Percentiles rank a stretch among this genome's conserved stretches.
These are phyloP conservation scores for Haliclona indistincta DNA, from an alignment of 37 sponge, comb jelly and placozoan genomes.

Conservation along the genomic window DNA sequence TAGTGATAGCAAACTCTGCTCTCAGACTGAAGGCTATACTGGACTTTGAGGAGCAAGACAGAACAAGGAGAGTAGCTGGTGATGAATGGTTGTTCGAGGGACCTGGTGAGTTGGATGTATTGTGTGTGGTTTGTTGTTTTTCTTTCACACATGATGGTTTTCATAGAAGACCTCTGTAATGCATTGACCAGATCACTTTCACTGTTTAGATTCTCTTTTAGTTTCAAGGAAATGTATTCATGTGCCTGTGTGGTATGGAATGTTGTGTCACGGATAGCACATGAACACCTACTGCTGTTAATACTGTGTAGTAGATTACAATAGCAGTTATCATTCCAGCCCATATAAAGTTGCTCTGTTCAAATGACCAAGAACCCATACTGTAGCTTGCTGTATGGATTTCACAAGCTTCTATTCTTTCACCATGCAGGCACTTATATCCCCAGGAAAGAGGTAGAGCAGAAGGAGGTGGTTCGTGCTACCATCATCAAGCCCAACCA, in stretches of 20 bases:
- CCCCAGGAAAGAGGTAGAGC: constrained; percentile 94
- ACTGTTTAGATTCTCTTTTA: neutral
- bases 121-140: too few species aligned
- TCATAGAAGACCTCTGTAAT: neutral
- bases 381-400: neutral
- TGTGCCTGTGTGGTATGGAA: constrained; percentile 17
- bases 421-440: constrained; percentile 91
- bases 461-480: constrained; percentile 95
- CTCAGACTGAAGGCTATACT: constrained; percentile 90
- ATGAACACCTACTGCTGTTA: too few species aligned
- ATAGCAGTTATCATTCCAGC: neutral
- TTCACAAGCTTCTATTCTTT: neutral
- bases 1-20: constrained; percentile 96
- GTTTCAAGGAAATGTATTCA: neutral
- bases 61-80: constrained; percentile 85
- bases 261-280: too few species aligned
- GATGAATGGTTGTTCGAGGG: constrained; percentile 99
- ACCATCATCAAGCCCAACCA: constrained; percentile 97
- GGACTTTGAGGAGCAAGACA: constrained; percentile 89
- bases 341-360: neutral
- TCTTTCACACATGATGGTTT: neutral
- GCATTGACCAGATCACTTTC: neutral
- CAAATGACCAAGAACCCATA: too few species aligned
- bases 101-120: constrained; percentile 80
- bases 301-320: too few species aligned